Evolutionary conservation across 2,797 vertebrate species (phyloP), one percentile per base, ranked within the genome.

Genomic region (Poecilia wingei): DNA sequence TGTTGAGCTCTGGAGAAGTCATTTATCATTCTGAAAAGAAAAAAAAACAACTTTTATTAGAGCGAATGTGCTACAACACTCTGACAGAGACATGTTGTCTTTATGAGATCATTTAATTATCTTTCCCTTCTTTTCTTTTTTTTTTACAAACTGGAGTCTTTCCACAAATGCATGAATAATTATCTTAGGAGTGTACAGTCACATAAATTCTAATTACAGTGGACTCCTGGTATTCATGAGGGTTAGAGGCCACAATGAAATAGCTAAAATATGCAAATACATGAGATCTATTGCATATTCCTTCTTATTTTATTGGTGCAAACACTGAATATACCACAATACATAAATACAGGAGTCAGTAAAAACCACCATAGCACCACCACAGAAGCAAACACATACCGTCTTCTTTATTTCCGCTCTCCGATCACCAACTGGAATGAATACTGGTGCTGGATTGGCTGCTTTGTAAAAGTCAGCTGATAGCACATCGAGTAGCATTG

Each of bases 11-110:
- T 33, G 36, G 12, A 51, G 16, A 25, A 79, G 22, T 41, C 6
- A 33, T 46, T 14, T 36, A 72, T 47, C 47, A 73, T 69, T 71
- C 20, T 74, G 72, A 69, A 49, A 72, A 28, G 41, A 69, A 66
- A 33, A 33, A 59, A 39, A 22, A 39, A 22, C 9, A 25, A 47
- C 20, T 75, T 57, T 68, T 64, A 25, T 57, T 28, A 49, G 39
- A 79, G 36, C 71, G 47, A 45, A 47, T 76, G 31, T 31, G 33
- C 6, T 31, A 47, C 33, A 41, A 13, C 41, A 33, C 49, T 66
- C 74, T 59, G 3, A 72, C n/a, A 61, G 14, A 33, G 14, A 33
- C 59, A 61, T 33, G 59, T 28, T 33, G 59, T 61, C 31, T 61
- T 61, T 33, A 33, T 61, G 28, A 59, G 25, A 59, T 31, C 25